Percentiles rank a stretch among this genome's conserved stretches.
Evolutionary conservation across 1,140 invertebrate species (phyloP).

Genomic region (Gryllus bimaculatus): DNA sequence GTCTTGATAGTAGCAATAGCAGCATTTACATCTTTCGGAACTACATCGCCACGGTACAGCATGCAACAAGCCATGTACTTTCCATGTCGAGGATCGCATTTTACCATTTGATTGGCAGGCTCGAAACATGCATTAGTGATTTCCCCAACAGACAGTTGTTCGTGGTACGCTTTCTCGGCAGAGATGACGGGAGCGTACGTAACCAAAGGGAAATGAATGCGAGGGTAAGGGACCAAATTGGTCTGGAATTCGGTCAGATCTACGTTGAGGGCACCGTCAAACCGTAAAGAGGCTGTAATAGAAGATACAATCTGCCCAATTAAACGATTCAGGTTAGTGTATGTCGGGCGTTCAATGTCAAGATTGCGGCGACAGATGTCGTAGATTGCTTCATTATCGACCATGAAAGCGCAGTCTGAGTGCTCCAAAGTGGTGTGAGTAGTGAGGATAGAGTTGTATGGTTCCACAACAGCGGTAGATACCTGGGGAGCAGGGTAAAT

Average conservation of each 20-base stretch:
- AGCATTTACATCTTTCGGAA: conserved; percentile 74
- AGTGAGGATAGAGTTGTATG: conserved; percentile 54
- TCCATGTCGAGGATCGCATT: conserved; percentile 78
- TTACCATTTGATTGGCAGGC: conserved; percentile 86
- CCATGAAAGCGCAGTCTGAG: conserved; percentile 82
- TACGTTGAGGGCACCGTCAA: conserved; percentile 58
- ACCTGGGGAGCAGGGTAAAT: conserved; percentile 59
- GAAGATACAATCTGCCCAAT: conserved; percentile 81
- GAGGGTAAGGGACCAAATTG: conserved; percentile 75
- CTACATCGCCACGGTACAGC: conserved; percentile 55
- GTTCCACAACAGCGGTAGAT: conserved; percentile 54
- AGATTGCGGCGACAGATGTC: conserved; percentile 83
- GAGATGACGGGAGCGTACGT: conserved; percentile 57
- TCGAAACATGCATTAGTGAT: conserved; percentile 85
- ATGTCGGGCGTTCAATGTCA: conserved; percentile 79
- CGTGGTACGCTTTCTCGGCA: conserved; percentile 76
- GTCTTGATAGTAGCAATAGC: conserved; percentile 80
- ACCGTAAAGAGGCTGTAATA: conserved; percentile 72
- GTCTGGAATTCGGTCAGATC: conserved; percentile 76
- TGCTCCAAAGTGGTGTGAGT: conserved; percentile 66
- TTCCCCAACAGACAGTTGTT: conserved; percentile 70
- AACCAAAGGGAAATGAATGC: conserved; percentile 74
- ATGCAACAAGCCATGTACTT: conserved; percentile 87
- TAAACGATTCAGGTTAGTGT: conserved; percentile 65
- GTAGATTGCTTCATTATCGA: conserved; percentile 84